A percentile compares a stretch with the other conserved stretches of the same genome.
phyloP scores from a whole-genome alignment of 2,888 invertebrate genomes.

The Luperina nickerlii region DNA sequence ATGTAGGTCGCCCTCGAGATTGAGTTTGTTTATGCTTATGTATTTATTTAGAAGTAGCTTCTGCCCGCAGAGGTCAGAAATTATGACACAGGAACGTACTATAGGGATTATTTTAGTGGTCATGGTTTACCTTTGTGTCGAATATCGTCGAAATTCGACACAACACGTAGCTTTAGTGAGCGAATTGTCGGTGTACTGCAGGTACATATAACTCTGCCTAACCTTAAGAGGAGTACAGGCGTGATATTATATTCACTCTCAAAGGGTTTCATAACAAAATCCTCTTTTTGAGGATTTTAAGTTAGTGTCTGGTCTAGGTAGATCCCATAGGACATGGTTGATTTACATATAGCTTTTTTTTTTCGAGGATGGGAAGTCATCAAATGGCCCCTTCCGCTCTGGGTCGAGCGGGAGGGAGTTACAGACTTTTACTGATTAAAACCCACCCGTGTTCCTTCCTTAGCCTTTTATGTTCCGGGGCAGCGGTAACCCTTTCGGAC shows the following conservation, averaged over 20 bases:
- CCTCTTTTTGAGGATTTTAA: too few species aligned
- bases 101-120: not conserved
- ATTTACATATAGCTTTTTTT: too few species aligned
- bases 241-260: too few species aligned
- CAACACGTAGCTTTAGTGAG: not conserved
- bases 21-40: not conserved
- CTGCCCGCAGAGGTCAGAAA: not conserved
- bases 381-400: too few species aligned
- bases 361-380: too few species aligned
- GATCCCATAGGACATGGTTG: slow-evolving; percentile 7
- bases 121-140: not conserved
- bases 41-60: not conserved
- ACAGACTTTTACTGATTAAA: too few species aligned
- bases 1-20: not conserved
- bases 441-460: too few species aligned
- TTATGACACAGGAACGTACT: not conserved
- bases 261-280: not conserved
- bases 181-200: not conserved
- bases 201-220: too few species aligned
- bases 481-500: too few species aligned
- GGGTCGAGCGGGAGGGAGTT: too few species aligned
- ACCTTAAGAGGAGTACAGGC: too few species aligned
- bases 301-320: not conserved
- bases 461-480: too few species aligned
- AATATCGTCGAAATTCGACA: not conserved